Percentiles rank a stretch among this genome's conserved stretches.
Conservation (phyloP, 2,888 invertebrate species). For the Luperina nickerlii region DNA sequence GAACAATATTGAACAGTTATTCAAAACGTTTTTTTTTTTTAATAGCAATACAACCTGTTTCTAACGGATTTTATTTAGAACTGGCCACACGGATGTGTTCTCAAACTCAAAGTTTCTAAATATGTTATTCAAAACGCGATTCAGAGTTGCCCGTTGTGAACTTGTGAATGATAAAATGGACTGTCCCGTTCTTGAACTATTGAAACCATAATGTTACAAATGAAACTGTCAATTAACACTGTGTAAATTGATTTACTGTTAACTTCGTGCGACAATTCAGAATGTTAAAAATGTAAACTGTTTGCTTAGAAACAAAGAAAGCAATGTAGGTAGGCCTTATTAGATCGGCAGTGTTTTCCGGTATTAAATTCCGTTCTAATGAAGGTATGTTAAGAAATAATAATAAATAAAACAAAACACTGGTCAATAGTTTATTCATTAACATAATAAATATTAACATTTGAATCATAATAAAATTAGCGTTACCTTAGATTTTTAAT, state of each 20-base stretch:
- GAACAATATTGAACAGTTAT: constrained; percentile 37
- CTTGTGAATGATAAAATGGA: constrained; percentile 76
- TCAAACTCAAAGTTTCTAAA: constrained; percentile 55
- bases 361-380: constrained; percentile 6
- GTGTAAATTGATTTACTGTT: constrained; percentile 85
- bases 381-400: background rate
- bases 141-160: constrained; percentile 74
- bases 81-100: constrained; percentile 48
- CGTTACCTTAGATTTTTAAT: background rate
- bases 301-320: constrained; percentile 58
- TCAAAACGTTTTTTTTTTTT: constrained; percentile 43
- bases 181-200: constrained; percentile 74
- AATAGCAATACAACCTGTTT: constrained; percentile 51
- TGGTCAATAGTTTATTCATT: constrained; percentile 31
- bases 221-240: constrained; percentile 85
- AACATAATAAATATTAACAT: background rate
- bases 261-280: constrained; percentile 64
- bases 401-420: constrained; percentile 47
- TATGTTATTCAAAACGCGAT: constrained; percentile 57
- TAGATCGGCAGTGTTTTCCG: constrained; percentile 27
- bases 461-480: background rate
- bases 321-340: constrained; percentile 18
- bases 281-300: constrained; percentile 59
- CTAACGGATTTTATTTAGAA: constrained; percentile 55
- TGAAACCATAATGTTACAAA: constrained; percentile 77